Conservation (phyloP, 2,797 vertebrate species). For the Sebastes steindachneri region DNA sequence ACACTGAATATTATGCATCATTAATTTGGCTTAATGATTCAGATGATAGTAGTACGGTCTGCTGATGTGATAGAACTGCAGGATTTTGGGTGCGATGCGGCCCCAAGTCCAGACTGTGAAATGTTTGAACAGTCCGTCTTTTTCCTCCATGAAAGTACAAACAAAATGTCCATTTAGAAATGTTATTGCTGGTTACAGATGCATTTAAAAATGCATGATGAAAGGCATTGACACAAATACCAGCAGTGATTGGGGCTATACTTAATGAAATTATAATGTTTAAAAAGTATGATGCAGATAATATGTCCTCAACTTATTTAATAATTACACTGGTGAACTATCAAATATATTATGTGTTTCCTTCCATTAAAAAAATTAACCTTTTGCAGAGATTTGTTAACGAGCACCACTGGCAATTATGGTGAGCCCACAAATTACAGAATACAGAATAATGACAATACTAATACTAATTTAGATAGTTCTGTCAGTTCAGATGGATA, state of each 20-base stretch:
- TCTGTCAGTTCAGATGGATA: not conserved
- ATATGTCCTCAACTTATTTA: not conserved
- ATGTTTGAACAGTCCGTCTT: constrained; percentile 12
- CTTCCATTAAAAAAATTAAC: not conserved
- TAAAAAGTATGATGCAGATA: not conserved
- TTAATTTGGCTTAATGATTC: constrained; percentile 79
- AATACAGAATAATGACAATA: not conserved
- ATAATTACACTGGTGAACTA: not conserved
- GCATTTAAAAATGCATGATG: not conserved
- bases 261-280: not conserved
- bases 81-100: constrained; percentile 41
- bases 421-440: not conserved
- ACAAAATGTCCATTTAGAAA: constrained; percentile 8
- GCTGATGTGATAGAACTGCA: constrained; percentile 57
- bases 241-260: not conserved
- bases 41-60: constrained; percentile 63
- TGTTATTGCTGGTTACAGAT: not conserved
- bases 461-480: not conserved
- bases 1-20: constrained; percentile 71
- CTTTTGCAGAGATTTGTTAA: not conserved
- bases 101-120: constrained; percentile 27
- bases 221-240: not conserved
- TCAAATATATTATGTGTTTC: not conserved
- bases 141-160: constrained; percentile 1
- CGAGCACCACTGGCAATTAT: not conserved